Percentiles rank a stretch among this genome's conserved stretches.
These are phyloP conservation scores for Paracentrotus lividus DNA, from an alignment of 53 echinoderm and acorn worm species.

Conservation along the genomic window DNA sequence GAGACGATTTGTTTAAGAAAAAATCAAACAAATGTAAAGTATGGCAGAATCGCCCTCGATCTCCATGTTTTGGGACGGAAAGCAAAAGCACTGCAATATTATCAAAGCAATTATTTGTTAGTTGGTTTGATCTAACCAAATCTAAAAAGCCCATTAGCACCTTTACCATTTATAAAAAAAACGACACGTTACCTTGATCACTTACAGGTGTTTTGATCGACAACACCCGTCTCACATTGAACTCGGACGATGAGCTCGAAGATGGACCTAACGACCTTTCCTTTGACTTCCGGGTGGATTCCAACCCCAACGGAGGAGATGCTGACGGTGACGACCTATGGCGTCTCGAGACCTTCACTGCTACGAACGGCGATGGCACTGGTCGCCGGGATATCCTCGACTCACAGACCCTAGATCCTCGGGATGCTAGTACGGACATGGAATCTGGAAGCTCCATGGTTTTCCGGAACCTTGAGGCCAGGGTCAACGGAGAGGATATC, in stretches of 20 bases:
- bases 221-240: conserved; percentile 72
- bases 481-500: conserved; percentile 77
- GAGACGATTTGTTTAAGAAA: too few species aligned
- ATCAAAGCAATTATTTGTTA: too few species aligned
- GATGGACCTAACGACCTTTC: conserved; percentile 70
- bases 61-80: too few species aligned
- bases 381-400: conserved; percentile 74
- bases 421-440: conserved; percentile 74
- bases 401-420: conserved; percentile 77
- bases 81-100: too few species aligned
- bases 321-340: conserved; percentile 80
- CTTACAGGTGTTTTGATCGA: conserved; percentile 81
- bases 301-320: conserved; percentile 83
- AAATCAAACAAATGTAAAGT: too few species aligned
- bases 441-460: conserved; percentile 74
- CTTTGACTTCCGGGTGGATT: conserved; percentile 78
- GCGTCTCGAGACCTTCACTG: conserved; percentile 78
- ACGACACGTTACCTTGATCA: neutral
- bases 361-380: conserved; percentile 70
- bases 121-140: too few species aligned
- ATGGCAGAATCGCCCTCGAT: too few species aligned
- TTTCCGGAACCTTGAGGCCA: conserved; percentile 84
- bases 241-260: conserved; percentile 27
- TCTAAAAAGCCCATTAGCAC: too few species aligned
- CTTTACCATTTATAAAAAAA: too few species aligned